These are phyloP conservation scores for Cataglyphis altisquamis DNA, from an alignment of 2,888 invertebrate species.

Conservation along the genomic window DNA sequence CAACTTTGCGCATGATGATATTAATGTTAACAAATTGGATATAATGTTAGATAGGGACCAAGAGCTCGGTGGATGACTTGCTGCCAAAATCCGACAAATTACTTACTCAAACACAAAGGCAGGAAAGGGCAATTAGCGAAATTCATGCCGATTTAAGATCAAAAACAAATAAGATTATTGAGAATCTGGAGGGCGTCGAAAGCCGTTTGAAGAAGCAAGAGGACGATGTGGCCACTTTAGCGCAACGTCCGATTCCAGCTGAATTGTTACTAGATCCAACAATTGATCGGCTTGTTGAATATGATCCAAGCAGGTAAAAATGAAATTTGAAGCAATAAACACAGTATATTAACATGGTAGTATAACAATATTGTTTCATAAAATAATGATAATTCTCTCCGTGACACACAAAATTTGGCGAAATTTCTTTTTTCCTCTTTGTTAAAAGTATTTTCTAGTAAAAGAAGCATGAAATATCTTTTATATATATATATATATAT, in stretches of 20 bases:
- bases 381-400: background rate
- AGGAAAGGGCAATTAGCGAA: conserved; percentile 94
- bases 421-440: background rate
- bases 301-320: conserved; percentile 90
- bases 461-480: background rate
- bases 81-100: conserved; percentile 95
- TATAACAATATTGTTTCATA: background rate
- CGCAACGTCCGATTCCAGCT: conserved; percentile 92
- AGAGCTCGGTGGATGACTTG: conserved; percentile 94
- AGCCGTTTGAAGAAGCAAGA: conserved; percentile 94
- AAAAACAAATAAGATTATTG: conserved; percentile 95
- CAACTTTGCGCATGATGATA: background rate
- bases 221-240: conserved; percentile 92
- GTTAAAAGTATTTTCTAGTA: background rate
- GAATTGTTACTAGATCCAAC: conserved; percentile 92
- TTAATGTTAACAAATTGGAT: conserved; percentile 9
- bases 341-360: too few relatives aligned
- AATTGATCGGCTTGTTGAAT: conserved; percentile 93
- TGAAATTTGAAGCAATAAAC: too few relatives aligned
- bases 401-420: background rate
- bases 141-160: conserved; percentile 93
- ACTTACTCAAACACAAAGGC: conserved; percentile 94
- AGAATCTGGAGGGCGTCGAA: conserved; percentile 95
- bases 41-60: conserved; percentile 89
- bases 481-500: too few relatives aligned